Evolutionary conservation across 2,797 vertebrate genomes (phyloP).

Genomic region (Podarcis siculus): DNA sequence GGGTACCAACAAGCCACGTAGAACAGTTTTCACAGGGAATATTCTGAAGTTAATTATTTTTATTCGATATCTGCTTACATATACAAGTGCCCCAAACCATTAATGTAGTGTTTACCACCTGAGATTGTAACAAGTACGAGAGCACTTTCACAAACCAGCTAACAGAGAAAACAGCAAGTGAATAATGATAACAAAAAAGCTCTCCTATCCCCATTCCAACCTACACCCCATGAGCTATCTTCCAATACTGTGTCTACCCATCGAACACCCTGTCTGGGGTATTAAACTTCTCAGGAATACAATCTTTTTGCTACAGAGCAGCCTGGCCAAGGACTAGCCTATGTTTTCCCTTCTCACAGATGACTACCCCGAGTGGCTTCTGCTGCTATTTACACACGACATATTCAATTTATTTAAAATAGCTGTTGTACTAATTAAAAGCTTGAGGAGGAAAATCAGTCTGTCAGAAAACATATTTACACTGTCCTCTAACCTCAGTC

Average conservation of each 20-base stretch:
- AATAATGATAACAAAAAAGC: neutral
- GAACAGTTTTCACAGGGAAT: neutral
- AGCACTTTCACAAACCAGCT: neutral
- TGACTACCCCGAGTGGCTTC: neutral
- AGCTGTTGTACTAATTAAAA: neutral
- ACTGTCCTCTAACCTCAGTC: constrained; percentile 81
- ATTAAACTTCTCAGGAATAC: neutral
- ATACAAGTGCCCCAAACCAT: neutral
- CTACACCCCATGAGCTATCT: neutral
- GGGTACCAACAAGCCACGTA: neutral
- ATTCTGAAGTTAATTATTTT: neutral
- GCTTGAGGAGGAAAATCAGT: neutral
- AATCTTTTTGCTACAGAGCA: neutral
- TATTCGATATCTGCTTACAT: neutral
- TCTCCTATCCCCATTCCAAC: neutral
- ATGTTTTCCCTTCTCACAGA: neutral
- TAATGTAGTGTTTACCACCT: neutral
- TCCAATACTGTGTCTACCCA: neutral
- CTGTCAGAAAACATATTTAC: neutral
- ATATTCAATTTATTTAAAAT: neutral
- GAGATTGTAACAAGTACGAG: neutral
- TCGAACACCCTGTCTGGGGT: neutral
- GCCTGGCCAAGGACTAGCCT: neutral
- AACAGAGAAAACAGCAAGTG: neutral
- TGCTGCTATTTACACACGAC: rapidly evolving